These are phyloP conservation scores for Lepidocyrtoides sp. DNA, from an alignment of 2,888 invertebrate species.

Conservation along the genomic window DNA sequence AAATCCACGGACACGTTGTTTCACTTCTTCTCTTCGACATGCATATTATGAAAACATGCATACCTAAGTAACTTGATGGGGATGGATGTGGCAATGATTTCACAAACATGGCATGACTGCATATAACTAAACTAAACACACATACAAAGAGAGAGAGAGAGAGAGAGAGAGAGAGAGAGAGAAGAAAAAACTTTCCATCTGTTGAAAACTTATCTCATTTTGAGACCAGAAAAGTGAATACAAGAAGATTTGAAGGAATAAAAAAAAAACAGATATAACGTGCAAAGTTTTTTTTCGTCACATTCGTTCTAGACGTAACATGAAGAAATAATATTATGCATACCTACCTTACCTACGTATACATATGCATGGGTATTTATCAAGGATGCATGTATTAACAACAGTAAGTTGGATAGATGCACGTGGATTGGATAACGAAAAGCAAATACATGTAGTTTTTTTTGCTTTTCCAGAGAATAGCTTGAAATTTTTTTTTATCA, in stretches of 20 bases:
- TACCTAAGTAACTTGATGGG: not conserved
- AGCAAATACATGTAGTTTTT: not conserved
- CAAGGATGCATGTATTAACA: not conserved
- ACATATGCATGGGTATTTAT: not conserved
- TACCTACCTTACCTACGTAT: not conserved
- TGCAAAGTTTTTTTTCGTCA: slow-evolving; percentile 44
- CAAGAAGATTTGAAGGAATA: slow-evolving; percentile 1
- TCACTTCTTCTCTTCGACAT: not conserved
- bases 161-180: too few species aligned
- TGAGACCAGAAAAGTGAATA: not conserved
- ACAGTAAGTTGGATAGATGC: slow-evolving; percentile 1
- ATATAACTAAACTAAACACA: slow-evolving; percentile 51
- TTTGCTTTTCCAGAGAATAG: slow-evolving; percentile 20
- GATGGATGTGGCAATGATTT: slow-evolving; percentile 38
- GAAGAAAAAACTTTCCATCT: slow-evolving; percentile 64
- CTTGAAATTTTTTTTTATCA: slow-evolving; percentile 1
- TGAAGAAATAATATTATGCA: slow-evolving; percentile 36
- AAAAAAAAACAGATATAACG: slow-evolving; percentile 35
- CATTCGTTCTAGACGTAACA: not conserved
- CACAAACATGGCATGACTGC: slow-evolving; percentile 28
- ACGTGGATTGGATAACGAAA: slow-evolving; percentile 5
- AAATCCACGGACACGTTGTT: not conserved
- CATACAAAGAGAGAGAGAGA: slow-evolving; percentile 24
- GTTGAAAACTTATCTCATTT: slow-evolving; percentile 64
- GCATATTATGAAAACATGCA: not conserved